Percentiles rank a stretch among this genome's conserved stretches.
These are phyloP conservation scores for Himalopsyche tibetana DNA, from an alignment of 2,888 invertebrate species.

Conservation along the genomic window DNA sequence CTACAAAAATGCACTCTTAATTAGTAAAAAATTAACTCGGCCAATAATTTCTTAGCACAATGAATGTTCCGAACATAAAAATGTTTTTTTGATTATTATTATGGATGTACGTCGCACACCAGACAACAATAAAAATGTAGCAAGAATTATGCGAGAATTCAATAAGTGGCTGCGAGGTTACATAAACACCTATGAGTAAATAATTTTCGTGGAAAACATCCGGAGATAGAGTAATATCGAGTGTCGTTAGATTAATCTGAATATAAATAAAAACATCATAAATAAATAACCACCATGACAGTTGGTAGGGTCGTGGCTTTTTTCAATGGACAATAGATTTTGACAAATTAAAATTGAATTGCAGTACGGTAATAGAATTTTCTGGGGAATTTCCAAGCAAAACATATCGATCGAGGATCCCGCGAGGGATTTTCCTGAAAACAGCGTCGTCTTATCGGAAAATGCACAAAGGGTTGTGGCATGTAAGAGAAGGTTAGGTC, in stretches of 20 bases:
- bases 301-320: slow-evolving; percentile 52
- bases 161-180: slow-evolving; percentile 1
- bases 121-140: slow-evolving; percentile 31
- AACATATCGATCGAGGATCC: not conserved
- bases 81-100: not conserved
- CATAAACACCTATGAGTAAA: slow-evolving; percentile 11
- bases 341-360: slow-evolving; percentile 41
- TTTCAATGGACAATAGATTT: slow-evolving; percentile 51
- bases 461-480: slow-evolving; percentile 57
- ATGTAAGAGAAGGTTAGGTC: slow-evolving; percentile 61
- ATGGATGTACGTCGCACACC: not conserved
- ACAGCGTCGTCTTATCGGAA: not conserved
- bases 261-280: slow-evolving; percentile 44
- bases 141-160: not conserved
- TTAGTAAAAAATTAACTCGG: not conserved
- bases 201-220: not conserved
- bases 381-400: slow-evolving; percentile 1
- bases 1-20: not conserved
- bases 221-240: not conserved
- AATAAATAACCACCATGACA: slow-evolving; percentile 49
- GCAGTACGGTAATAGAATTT: not conserved
- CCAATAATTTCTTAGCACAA: not conserved
- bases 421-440: slow-evolving; percentile 27
- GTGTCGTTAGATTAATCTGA: not conserved
- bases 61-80: not conserved